These are phyloP conservation scores for Sycophila texana DNA, from an alignment of 2,888 invertebrate genomes.

Conservation along the genomic window DNA sequence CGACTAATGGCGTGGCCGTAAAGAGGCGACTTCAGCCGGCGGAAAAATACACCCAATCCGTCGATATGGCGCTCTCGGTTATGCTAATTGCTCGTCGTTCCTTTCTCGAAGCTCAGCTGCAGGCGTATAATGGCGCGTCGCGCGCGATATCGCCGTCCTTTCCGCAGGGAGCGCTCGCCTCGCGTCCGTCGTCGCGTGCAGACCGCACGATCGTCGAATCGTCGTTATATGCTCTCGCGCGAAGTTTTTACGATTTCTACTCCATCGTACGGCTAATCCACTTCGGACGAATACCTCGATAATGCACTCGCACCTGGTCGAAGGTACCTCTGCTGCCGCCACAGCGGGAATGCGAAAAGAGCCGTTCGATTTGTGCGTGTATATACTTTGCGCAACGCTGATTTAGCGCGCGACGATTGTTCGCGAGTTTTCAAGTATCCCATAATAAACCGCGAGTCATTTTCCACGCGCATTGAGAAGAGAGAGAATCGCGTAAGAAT, in stretches of 20 bases:
- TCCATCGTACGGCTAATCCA: background rate
- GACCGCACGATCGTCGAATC: too few species aligned
- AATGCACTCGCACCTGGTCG: too few species aligned
- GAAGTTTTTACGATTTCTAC: background rate
- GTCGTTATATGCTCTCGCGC: background rate
- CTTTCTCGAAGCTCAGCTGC: too few species aligned
- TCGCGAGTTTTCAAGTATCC: too few species aligned
- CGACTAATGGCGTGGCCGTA: slow-evolving; percentile 4
- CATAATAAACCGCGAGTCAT: too few species aligned
- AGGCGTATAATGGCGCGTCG: too few species aligned
- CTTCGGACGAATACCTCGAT: background rate
- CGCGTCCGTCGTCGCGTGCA: too few species aligned
- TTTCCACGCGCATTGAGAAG: background rate
- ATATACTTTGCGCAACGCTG: slow-evolving; percentile 15
- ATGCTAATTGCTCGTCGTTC: slow-evolving; percentile 23
- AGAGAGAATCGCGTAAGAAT: slow-evolving; percentile 37
- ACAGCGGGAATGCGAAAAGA: too few species aligned
- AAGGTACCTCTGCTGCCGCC: too few species aligned
- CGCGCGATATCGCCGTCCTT: too few species aligned
- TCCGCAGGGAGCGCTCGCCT: too few species aligned
- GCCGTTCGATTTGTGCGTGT: background rate
- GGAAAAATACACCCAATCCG: too few species aligned
- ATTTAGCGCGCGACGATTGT: background rate
- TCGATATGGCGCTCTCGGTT: slow-evolving; percentile 23
- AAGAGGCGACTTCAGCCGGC: background rate